Evolutionary conservation across 2,888 invertebrate genomes (phyloP).

Genomic region (Apomyelois bistriatella): DNA sequence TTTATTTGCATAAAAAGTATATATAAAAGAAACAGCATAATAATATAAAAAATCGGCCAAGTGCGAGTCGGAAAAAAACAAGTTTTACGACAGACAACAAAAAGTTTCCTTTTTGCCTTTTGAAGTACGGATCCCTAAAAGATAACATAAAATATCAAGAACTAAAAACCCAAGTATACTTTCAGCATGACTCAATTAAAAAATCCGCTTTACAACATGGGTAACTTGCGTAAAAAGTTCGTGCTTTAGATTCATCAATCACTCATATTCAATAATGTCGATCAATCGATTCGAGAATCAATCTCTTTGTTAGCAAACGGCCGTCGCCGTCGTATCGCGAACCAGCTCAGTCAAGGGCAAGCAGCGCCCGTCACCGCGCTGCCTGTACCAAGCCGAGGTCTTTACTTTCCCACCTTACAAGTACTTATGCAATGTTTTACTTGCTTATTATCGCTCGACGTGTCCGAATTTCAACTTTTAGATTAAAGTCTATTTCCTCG

Average conservation of each 20-base stretch:
- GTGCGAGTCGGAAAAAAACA: no score
- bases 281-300: slow-evolving; percentile 5
- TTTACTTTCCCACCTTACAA: slow-evolving; percentile 61
- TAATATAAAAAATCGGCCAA: no score
- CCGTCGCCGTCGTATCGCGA: slow-evolving; percentile 30
- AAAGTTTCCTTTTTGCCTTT: no score
- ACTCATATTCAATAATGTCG: background rate
- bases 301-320: slow-evolving; percentile 11
- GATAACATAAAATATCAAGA: no score
- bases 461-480: background rate
- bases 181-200: no score
- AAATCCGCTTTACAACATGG: no score
- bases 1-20: no score
- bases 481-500: background rate
- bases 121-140: no score
- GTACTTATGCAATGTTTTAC: slow-evolving; percentile 21
- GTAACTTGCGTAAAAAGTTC: background rate
- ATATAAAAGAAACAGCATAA: no score
- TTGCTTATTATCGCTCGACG: background rate
- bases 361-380: slow-evolving; percentile 54
- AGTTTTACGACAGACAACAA: no score
- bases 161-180: no score
- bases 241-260: background rate
- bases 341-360: slow-evolving; percentile 68
- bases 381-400: slow-evolving; percentile 51